These are phyloP conservation scores for Ctenoplectra terminalis DNA, from an alignment of 1,140 invertebrate genomes.

Conservation along the genomic window DNA sequence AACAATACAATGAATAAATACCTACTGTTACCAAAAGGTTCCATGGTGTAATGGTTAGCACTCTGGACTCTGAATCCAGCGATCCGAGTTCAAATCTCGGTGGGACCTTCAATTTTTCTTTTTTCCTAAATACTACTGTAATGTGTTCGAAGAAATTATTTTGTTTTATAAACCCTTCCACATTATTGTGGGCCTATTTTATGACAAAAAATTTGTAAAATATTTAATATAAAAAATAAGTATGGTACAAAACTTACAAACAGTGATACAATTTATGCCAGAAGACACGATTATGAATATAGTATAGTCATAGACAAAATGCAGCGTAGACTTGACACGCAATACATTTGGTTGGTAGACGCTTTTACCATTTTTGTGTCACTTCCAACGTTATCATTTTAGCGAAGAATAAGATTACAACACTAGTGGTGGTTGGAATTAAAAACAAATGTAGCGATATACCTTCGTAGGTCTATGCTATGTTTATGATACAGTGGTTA, in stretches of 20 bases:
- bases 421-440: too few species aligned
- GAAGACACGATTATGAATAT: too few species aligned
- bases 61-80: constrained; percentile 96
- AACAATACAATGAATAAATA: not conserved
- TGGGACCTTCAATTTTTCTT: constrained; percentile 84
- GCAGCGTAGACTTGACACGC: too few species aligned
- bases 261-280: too few species aligned
- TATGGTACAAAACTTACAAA: too few species aligned
- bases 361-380: too few species aligned
- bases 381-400: too few species aligned
- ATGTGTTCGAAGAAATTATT: not conserved
- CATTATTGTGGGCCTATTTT: constrained; percentile 24
- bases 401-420: too few species aligned
- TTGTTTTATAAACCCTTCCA: not conserved
- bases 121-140: not conserved
- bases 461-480: not conserved
- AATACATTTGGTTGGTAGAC: too few species aligned
- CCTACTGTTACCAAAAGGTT: constrained; percentile 81
- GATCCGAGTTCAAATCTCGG: constrained; percentile 94
- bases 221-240: not conserved
- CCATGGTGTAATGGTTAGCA: constrained; percentile 96
- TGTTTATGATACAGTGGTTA: not conserved
- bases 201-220: constrained; percentile 27
- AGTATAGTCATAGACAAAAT: not conserved
- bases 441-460: too few species aligned